Percentiles rank a stretch among this genome's conserved stretches.
Evolutionary conservation across 2,797 vertebrate genomes (phyloP).

Genomic region (Tinamus major): DNA sequence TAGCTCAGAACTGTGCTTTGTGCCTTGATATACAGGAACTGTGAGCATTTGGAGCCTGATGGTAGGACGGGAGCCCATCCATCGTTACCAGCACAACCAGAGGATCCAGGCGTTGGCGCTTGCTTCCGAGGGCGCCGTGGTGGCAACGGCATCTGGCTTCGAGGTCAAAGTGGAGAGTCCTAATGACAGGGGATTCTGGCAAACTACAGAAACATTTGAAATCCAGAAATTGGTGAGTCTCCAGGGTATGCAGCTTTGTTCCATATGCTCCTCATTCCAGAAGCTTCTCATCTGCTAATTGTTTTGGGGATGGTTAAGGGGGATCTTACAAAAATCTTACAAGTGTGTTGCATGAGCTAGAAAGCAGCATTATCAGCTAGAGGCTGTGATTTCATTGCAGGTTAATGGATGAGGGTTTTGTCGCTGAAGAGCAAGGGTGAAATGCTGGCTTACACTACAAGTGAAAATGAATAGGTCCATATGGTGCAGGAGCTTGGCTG

Average conservation of each 20-base stretch:
- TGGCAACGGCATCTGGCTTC: constrained; percentile 85
- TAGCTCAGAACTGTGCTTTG: rapidly evolving
- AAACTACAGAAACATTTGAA: constrained; percentile 77
- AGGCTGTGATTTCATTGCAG: neutral
- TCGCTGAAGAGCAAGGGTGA: constrained; percentile 30
- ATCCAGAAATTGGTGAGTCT: constrained; percentile 89
- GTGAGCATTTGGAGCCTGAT: constrained; percentile 92
- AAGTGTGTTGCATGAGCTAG: neutral
- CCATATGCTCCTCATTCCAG: neutral
- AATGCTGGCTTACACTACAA: constrained; percentile 43
- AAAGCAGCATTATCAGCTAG: neutral
- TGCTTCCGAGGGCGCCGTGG: constrained; percentile 76
- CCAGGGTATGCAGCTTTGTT: neutral
- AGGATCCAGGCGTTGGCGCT: constrained; percentile 86
- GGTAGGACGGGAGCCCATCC: constrained; percentile 86
- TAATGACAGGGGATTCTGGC: constrained; percentile 88
- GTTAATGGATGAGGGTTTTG: neutral
- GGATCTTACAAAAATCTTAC: neutral
- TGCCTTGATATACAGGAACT: constrained; percentile 77
- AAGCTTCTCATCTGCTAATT: neutral
- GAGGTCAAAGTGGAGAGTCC: constrained; percentile 85
- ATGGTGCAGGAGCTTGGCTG: constrained; percentile 63
- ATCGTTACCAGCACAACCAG: constrained; percentile 87
- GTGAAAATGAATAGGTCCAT: constrained; percentile 62
- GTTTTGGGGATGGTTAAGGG: neutral